phyloP scores from a whole-genome alignment of 2,888 invertebrate genomes.

The Lycaena phlaeas region DNA sequence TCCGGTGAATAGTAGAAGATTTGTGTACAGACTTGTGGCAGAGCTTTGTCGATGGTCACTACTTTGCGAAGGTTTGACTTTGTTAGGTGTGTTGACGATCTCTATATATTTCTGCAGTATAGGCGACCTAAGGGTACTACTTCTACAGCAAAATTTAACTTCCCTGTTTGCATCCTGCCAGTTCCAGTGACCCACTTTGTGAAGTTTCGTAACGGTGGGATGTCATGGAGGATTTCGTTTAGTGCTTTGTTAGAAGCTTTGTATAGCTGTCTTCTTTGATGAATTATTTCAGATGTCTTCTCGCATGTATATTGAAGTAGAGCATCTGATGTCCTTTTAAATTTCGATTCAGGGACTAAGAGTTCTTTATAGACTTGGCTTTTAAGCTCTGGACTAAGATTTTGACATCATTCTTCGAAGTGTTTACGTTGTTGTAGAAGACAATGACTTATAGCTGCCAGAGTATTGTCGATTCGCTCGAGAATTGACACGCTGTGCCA shows the following conservation, averaged over 20 bases:
- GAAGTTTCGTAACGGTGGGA: not conserved
- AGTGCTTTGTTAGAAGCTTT: constrained; percentile 4
- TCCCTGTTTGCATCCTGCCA: constrained; percentile 14
- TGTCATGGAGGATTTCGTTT: constrained; percentile 2
- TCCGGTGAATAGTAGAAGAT: constrained; percentile 5
- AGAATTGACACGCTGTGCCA: not conserved
- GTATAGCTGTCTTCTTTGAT: constrained; percentile 8
- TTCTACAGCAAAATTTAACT: constrained; percentile 12
- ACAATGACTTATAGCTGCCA: not conserved
- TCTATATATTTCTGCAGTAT: constrained; percentile 9
- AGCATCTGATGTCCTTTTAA: not conserved
- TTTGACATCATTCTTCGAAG: not conserved
- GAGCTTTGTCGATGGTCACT: constrained; percentile 1
- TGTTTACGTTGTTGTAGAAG: not conserved
- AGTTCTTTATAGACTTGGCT: not conserved
- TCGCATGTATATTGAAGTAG: too few relatives aligned
- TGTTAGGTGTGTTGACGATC: constrained; percentile 7
- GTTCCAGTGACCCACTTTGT: constrained; percentile 8
- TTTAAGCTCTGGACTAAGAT: not conserved
- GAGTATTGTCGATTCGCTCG: not conserved
- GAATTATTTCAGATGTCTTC: constrained; percentile 11
- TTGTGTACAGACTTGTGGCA: constrained; percentile 7
- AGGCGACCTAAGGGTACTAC: constrained; percentile 11
- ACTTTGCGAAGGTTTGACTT: not conserved
- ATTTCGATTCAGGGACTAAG: not conserved